phyloP scores from a whole-genome alignment of 2,113 vertebrate species.

The Paracanthobrama guichenoti region DNA sequence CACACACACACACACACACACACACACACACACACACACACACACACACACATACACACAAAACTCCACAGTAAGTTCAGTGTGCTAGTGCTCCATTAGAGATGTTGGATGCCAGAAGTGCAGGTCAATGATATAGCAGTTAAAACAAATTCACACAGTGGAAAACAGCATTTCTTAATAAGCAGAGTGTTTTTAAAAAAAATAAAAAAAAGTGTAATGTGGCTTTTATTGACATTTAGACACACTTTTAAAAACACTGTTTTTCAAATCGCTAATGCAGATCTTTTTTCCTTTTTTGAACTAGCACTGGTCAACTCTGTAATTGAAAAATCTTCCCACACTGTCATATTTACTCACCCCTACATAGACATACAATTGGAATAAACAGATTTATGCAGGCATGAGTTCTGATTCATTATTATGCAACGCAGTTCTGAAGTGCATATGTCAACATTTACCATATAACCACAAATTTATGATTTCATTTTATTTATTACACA shows the following conservation, averaged over 20 bases:
- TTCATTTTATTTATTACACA: not conserved
- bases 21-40: constrained; percentile 20
- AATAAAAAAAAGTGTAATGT: not conserved
- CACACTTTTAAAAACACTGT: constrained; percentile 4
- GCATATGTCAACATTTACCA: not conserved
- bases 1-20: constrained; percentile 21
- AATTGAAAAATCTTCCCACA: constrained; percentile 26
- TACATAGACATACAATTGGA: constrained; percentile 3
- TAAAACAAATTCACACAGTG: constrained; percentile 19
- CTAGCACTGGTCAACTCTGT: constrained; percentile 4
- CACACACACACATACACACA: not conserved
- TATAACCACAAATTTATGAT: not conserved
- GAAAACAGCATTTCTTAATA: constrained; percentile 20
- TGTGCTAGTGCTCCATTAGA: constrained; percentile 12
- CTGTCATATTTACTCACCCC: constrained; percentile 16
- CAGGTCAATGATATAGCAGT: constrained; percentile 23
- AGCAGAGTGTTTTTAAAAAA: constrained; percentile 3
- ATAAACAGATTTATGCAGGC: constrained; percentile 11
- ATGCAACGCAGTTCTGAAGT: not conserved
- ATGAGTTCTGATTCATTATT: not conserved
- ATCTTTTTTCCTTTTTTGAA: not conserved
- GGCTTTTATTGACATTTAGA: constrained; percentile 31
- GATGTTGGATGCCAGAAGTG: constrained; percentile 14
- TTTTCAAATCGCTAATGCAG: constrained; percentile 20
- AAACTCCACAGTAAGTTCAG: not conserved